phyloP scores from a whole-genome alignment of 2,888 invertebrate species.

The Synanthedon andrenaeformis region DNA sequence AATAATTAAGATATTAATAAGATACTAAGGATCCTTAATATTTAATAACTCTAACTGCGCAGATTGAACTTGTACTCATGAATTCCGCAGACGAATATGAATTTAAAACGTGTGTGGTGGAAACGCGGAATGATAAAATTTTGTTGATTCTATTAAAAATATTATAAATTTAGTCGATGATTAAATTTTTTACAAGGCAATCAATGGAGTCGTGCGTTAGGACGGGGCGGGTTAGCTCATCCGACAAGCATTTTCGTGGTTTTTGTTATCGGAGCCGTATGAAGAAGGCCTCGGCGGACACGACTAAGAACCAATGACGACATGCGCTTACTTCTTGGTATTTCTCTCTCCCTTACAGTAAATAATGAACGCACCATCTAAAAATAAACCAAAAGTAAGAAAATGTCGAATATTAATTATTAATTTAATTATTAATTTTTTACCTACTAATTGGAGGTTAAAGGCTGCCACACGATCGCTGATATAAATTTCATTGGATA shows the following conservation, averaged over 20 bases:
- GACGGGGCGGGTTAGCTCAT: slow-evolving; percentile 66
- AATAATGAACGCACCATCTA: background rate
- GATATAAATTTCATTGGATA: too few relatives aligned
- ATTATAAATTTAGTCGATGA: slow-evolving; percentile 53
- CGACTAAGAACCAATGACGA: slow-evolving; percentile 58
- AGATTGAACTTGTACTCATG: background rate
- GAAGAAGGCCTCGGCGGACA: slow-evolving; percentile 60
- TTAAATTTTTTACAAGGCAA: slow-evolving; percentile 63
- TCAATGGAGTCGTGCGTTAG: slow-evolving; percentile 60
- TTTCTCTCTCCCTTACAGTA: background rate
- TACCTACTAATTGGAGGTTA: too few relatives aligned
- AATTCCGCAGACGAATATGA: background rate
- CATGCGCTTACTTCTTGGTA: slow-evolving; percentile 24
- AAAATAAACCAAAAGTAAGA: too few relatives aligned
- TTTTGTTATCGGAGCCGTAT: slow-evolving; percentile 49
- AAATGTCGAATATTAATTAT: too few relatives aligned
- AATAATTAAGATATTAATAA: too few relatives aligned
- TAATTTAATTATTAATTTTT: too few relatives aligned
- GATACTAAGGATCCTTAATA: too few relatives aligned
- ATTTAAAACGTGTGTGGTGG: too few relatives aligned
- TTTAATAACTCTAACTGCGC: background rate
- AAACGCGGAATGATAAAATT: slow-evolving; percentile 20
- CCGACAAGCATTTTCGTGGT: slow-evolving; percentile 62
- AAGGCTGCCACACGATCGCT: too few relatives aligned
- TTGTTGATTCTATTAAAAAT: slow-evolving; percentile 39